Base-by-base conservation (phyloP, 2,797 vertebrate genomes). In the Ciconia nigra region DNA sequence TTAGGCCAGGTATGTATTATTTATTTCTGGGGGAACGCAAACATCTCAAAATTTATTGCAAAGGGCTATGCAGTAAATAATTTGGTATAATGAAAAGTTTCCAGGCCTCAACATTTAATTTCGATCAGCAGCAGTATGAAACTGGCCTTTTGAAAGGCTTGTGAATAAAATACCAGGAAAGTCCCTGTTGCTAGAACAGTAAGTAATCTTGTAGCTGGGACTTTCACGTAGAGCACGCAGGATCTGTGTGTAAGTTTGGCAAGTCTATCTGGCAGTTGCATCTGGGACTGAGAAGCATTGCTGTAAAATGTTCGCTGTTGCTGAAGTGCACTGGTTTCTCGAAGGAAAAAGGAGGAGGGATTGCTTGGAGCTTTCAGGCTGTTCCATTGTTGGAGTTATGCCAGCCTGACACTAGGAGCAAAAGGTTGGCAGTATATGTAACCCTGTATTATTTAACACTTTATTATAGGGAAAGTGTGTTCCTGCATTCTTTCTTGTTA, bases 201-300 rank as follows among this genome's bases (percentile, higher is more conserved):
- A 14, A 33, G 61, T 24, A 10, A 29, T 31, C 29, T 41, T 33
- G n/a, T 10, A 69, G 54, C 18, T 7, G 6, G 33, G 61, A 11
- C 21, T 55, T 26, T 12, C 7, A 7, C 0, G 2, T 6, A 20
- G 51, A 31, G 41, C 26, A 3, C 22, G 3, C 5, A 29, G 47
- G 14, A 10, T n/a, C 47, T 4, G 10, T 7, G 0, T 24, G 17
- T 6, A 4, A 29, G 35, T 29, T 31, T 63, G 57, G 51, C 3
- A 28, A 51, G 10, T 33, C n/a, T 31, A 8, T 10, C 41, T 58
- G 55, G 70, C 21, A 19, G 37, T 42, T 54, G 35, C 16, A 2
- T 16, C 44, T 29, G 47, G 46, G 41, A 4, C 46, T 21, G 59
- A 11, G 25, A 13, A 66, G 13, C 5, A 0, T 12, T 18, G 13